Evolutionary conservation across 2,797 vertebrate genomes (phyloP), one percentile per base, ranked within the genome.

Genomic region (Enteromius anoplus): DNA sequence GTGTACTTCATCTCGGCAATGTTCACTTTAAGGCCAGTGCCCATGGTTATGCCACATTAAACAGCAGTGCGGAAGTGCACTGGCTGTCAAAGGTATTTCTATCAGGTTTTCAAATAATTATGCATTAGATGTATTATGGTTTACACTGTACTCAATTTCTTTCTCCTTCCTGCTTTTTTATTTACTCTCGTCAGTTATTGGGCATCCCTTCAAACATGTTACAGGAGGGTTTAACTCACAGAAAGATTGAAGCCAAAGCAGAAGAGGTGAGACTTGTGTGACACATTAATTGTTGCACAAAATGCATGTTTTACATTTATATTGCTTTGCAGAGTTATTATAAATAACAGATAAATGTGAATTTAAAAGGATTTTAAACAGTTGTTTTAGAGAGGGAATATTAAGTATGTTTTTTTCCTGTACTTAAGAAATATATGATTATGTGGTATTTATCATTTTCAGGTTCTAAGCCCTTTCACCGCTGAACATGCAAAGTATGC

Each of bases 1-100:
- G 96, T 0, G 96, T 99, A 69, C 94, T 99, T 60, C 98, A 99
- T 89, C 91, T 99, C 1, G 97, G 98, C 29, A 99, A 99, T 84
- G 88, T 98, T 42, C 93, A 92, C 83, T 98, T 97, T 88, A 93
- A 94, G 1, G 93, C 93, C 11, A 94, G 96, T n/a, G 83, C 60
- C 79, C 93, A 92, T 0, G 97, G 97, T 15, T 96, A 96, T 0
- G 95, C 97, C 79, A 90, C 92, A 42, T 91, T 99, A 76, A 94
- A 89, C 0, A 92, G 94, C 7, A 95, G 92, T 58, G 86, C 92
- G 0, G 96, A 98, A 91, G 92, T 97, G 90, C 95, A 96, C 51
- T 97, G 97, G 96, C 94, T 98, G 70, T 96, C 96, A 84, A 97
- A 98, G 96, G 97, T 98, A 92, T 88, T 23, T 47, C 7, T 55